These are phyloP conservation scores for Spheniscus mendiculus DNA, from an alignment of 2,113 vertebrate species.

Conservation along the genomic window DNA sequence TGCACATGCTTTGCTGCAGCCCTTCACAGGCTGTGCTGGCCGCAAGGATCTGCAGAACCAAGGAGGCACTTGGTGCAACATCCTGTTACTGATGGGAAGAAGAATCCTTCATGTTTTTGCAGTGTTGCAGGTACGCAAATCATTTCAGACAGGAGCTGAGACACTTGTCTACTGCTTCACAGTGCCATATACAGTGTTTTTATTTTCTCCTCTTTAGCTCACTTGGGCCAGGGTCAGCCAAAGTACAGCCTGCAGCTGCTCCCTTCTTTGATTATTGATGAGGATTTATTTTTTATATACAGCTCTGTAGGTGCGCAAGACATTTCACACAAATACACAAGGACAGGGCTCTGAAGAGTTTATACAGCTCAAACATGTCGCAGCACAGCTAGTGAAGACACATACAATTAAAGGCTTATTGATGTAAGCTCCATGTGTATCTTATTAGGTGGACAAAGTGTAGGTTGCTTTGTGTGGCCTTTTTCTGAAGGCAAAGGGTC, in stretches of 20 bases:
- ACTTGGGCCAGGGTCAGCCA: slow-evolving; percentile 11
- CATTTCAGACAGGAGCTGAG: not conserved
- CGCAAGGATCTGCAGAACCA: not conserved
- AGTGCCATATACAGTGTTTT: not conserved
- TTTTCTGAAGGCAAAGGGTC: not conserved
- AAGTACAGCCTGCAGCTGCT: slow-evolving; percentile 47
- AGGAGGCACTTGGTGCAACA: too few species aligned
- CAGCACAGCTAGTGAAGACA: not conserved
- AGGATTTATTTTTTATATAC: slow-evolving; percentile 4
- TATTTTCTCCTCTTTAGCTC: not conserved
- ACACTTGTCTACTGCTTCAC: not conserved
- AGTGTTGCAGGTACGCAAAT: accelerated
- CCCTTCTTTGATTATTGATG: slow-evolving; percentile 24
- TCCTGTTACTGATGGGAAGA: not conserved
- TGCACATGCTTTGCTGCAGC: accelerated
- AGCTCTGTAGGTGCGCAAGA: not conserved
- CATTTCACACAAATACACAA: slow-evolving; percentile 1
- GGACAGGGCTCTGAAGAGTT: not conserved
- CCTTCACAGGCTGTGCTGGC: too few species aligned
- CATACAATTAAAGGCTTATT: not conserved
- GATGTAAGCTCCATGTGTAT: not conserved
- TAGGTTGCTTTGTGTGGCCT: not conserved
- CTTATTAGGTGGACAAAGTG: not conserved
- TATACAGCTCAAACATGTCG: not conserved
- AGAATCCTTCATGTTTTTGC: not conserved